Evolutionary conservation across 2,113 vertebrate genomes (phyloP).

Genomic region (Pipa parva): DNA sequence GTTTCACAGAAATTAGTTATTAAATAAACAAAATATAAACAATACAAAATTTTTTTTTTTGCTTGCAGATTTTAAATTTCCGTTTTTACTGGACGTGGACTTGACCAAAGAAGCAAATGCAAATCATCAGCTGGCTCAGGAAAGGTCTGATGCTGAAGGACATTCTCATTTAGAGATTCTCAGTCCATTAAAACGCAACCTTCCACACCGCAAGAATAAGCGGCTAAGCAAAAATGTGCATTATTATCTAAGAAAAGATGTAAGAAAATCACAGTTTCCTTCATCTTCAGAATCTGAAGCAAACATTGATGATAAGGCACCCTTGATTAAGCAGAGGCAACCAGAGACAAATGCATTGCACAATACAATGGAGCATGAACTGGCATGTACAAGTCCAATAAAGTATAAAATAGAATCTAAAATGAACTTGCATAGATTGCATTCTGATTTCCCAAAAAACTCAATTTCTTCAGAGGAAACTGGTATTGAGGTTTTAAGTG

Average conservation of each 20-base stretch:
- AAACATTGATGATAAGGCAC: constrained; percentile 75
- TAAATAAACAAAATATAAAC: no score
- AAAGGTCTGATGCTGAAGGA: constrained; percentile 66
- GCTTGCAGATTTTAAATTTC: constrained; percentile 78
- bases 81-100: constrained; percentile 67
- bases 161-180: constrained; percentile 45
- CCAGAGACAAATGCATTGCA: constrained; percentile 59
- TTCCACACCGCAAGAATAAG: constrained; percentile 66
- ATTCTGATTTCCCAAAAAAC: constrained; percentile 44
- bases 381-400: constrained; percentile 46
- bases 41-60: constrained; percentile 35
- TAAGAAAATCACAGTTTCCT: constrained; percentile 80
- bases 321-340: constrained; percentile 59
- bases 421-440: constrained; percentile 9
- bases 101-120: constrained; percentile 71
- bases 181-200: constrained; percentile 56
- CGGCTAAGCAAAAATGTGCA: constrained; percentile 71
- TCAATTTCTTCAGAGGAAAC: constrained; percentile 45
- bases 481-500: constrained; percentile 63
- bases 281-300: constrained; percentile 86
- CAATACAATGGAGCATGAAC: constrained; percentile 54
- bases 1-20: no score
- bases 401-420: constrained; percentile 29
- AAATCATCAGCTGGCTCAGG: constrained; percentile 70
- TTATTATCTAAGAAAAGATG: constrained; percentile 81